Base-by-base conservation (phyloP, 1,140 invertebrate genomes). In the Cepaea nemoralis region DNA sequence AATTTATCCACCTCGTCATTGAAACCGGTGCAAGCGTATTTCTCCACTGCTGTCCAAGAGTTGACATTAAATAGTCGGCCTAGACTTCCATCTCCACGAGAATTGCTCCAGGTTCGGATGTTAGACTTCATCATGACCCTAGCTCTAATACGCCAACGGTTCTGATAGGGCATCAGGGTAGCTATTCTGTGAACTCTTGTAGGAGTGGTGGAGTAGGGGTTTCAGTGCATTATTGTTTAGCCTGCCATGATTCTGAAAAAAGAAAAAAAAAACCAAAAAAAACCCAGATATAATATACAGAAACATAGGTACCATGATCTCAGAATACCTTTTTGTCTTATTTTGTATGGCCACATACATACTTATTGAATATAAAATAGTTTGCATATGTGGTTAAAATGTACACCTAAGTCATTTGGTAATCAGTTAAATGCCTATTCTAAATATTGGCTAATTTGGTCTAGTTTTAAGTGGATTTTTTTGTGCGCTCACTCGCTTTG, bases 1-100 rank as follows among this genome's bases (percentile, higher is more conserved):
- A 94, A 99, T 89, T 96, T 97, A 87, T 99, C 97, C 84, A 95
- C 96, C 86, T 95, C 93, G 81, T 96, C 95, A 87, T 95, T 97
- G 89, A 99, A 99, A 14, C 94, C 97, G 1, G 97, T 98, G n/a
- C 96, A 96, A 80, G 96, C 93, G 80, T 99, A 99, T 92, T 99
- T 97, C 14, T 97, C 97, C 86, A 94, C 96, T 85, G 98, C 96
- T 92, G 99, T 98, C 75, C 96, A 92, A 0, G 99, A 91, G 91
- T 97, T 96, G 91, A 99, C 95, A 85, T 94, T 96, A 88, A 99
- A 99, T 0, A 99, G 92, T 90, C 97, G 97, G n/a, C n/a, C n/a
- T n/a, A n/a, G n/a, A n/a, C n/a, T n/a, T 0, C 98, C 98, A 92
- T 98, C 96, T 0, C 98, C 97, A 75, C 94, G 93, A 0, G 96